Base-by-base conservation (phyloP, 2,797 vertebrate genomes). In the Eidolon dupreanum region DNA sequence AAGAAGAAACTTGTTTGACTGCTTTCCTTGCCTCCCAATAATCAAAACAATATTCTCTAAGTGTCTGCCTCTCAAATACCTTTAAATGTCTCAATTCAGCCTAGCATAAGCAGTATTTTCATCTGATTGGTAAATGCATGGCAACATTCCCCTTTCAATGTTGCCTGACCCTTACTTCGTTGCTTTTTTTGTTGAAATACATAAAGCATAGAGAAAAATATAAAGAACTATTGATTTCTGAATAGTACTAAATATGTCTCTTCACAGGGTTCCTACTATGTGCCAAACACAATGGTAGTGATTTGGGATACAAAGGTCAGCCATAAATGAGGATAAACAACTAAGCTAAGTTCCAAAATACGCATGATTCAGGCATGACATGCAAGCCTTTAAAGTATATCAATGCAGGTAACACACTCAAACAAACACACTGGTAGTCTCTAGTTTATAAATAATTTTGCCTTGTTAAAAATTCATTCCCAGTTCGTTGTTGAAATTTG, bases 21-120 rank as follows among this genome's bases (percentile, higher is more conserved):
- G 83, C 95, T 96, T 93, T 93, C 41, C 61, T 82, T 51, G 59
- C n/a, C 74, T 96, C 83, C 46, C 78, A 92, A 89, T 75, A 95
- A 78, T 74, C 79, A 93, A 87, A 89, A 73, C n/a, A 83, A 87
- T 65, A 65, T 63, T 79, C 75, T 94, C 79, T 49, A 73, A 97
- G 46, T 17, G 41, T 81, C 93, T 96, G 89, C 59, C 53, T 88
- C 74, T 59, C 63, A 89, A 90, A 65, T 51, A 43, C 79, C 70
- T 84, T 87, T 51, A 74, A 79, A 79, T 66, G 63, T 70, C 71
- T 71, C 46, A 16, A 17, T 65, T 65, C 3, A 0, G 53, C 51
- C 73, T 17, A 46, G 73, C 88, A 65, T 26, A 71, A 88, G 71
- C 74, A 95, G 31, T 92, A 70, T 90, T 93, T 91, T 36, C 92